Evolutionary conservation across 2,797 vertebrate genomes (phyloP).

Genomic region (Capromys pilorides): DNA sequence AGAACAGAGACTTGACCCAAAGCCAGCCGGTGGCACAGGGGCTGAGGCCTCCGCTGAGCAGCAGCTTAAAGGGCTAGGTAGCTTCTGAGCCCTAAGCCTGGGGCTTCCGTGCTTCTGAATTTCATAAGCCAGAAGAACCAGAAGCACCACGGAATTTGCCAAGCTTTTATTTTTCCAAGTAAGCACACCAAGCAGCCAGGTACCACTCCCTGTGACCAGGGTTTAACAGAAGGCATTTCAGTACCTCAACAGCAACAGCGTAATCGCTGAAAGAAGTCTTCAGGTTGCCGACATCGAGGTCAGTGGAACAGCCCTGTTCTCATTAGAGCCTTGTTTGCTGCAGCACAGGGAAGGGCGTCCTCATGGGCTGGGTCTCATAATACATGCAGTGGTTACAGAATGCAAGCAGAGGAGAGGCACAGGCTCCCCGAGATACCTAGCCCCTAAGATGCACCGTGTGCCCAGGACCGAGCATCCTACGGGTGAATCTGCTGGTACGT

Average conservation of each 20-base stretch:
- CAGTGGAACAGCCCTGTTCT: not conserved
- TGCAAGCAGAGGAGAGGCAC: not conserved
- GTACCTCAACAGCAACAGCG: not conserved
- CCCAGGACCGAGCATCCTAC: not conserved
- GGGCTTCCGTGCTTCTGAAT: not conserved
- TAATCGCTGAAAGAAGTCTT: not conserved
- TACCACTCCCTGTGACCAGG: not conserved
- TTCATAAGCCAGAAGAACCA: not conserved
- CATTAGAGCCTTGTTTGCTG: not conserved
- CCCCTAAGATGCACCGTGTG: not conserved
- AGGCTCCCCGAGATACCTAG: not conserved
- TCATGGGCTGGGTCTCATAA: not conserved
- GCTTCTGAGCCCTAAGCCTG: not conserved
- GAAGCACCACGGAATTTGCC: not conserved
- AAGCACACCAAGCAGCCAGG: not conserved
- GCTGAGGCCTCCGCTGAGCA: not conserved
- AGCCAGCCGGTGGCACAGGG: not conserved
- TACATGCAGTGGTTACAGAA: not conserved
- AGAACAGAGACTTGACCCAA: not conserved
- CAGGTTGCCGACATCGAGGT: not conserved
- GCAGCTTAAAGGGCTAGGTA: not conserved
- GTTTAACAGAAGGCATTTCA: conserved; percentile 12
- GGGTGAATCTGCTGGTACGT: not conserved
- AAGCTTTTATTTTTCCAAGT: conserved; percentile 4
- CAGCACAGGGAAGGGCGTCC: not conserved